Evolutionary conservation across 2,797 vertebrate species (phyloP), one percentile per base, ranked within the genome.

Genomic region (Lindbergichthys nudifrons): DNA sequence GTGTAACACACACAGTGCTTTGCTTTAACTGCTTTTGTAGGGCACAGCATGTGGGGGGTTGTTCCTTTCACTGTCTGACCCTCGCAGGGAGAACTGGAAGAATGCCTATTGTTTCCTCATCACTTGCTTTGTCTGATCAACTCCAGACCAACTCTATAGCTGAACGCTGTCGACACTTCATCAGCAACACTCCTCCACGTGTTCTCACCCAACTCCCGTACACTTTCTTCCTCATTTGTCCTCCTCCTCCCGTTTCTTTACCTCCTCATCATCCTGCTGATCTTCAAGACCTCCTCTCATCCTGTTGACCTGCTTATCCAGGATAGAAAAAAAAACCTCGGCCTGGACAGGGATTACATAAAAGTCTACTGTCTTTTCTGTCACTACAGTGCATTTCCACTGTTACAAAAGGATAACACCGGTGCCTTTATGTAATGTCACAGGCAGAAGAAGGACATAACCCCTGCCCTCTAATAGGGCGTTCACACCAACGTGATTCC

Each of bases 71-170:
- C 87, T 77, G 86, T 84, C 82, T 91, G 79, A 84, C 86, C 84
- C 87, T 86, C 64, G 48, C 70, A 73, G 77, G 82, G 80, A 87
- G 73, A 86, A 88, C 80, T 91, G 82, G 75, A 88, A 86, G 83
- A 93, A 89, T 90, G 81, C 82, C 80, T 78, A 84, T 92, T 91
- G 90, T 93, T 90, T 89, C 79, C 80, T 87, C 83, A 89, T 87
- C 45, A 73, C 73, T 81, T 73, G 78, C 87, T 89, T 86, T 89
- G 87, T 91, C 87, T 87, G 85, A 89, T 85, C 81, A 89, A 88
- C 85, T 87, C 77, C 65, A 59, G 79, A 75, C 67, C 75, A 68
- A 79, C 67, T 86, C 83, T 57, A 14, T 74, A 64, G 54, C 60
- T 26, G 56, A 86, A 83, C 76, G 65, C 77, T 73, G 77, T 82